Evolutionary conservation across 1,140 invertebrate genomes (phyloP).

Genomic region (Pogonus chalceus): DNA sequence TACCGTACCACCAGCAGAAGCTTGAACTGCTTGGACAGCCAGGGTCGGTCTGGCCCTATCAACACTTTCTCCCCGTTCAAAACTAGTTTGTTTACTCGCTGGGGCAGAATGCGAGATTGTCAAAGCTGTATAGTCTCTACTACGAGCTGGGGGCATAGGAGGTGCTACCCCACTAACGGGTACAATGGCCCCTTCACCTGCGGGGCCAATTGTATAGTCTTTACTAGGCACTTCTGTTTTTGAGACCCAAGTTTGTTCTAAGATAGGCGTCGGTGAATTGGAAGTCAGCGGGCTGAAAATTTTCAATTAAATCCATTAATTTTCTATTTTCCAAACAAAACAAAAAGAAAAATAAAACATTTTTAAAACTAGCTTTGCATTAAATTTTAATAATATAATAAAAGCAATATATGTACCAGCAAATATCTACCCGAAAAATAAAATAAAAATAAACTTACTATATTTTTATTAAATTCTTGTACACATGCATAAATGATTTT

Average conservation of each 20-base stretch:
- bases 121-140: conserved; percentile 29
- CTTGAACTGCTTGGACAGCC: no score
- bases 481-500: no score
- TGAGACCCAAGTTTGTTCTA: conserved; percentile 32
- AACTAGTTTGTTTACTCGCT: conserved; percentile 31
- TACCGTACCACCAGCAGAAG: background rate
- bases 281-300: conserved; percentile 44
- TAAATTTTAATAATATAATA: no score
- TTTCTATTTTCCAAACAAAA: conserved; percentile 1
- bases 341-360: no score
- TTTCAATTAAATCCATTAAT: no score
- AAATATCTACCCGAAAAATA: no score
- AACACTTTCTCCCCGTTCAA: conserved; percentile 32
- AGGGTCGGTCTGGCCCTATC: conserved; percentile 20
- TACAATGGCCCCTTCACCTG: conserved; percentile 25
- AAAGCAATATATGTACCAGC: background rate
- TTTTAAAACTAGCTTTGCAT: no score
- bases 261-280: conserved; percentile 37
- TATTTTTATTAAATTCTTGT: no score
- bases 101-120: conserved; percentile 33
- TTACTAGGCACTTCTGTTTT: conserved; percentile 20
- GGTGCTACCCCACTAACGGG: conserved; percentile 18
- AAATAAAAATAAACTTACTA: no score
- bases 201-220: conserved; percentile 24
- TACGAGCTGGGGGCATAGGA: conserved; percentile 23